phyloP scores from a whole-genome alignment of 2,113 vertebrate genomes.

The Colinus virginianus region DNA sequence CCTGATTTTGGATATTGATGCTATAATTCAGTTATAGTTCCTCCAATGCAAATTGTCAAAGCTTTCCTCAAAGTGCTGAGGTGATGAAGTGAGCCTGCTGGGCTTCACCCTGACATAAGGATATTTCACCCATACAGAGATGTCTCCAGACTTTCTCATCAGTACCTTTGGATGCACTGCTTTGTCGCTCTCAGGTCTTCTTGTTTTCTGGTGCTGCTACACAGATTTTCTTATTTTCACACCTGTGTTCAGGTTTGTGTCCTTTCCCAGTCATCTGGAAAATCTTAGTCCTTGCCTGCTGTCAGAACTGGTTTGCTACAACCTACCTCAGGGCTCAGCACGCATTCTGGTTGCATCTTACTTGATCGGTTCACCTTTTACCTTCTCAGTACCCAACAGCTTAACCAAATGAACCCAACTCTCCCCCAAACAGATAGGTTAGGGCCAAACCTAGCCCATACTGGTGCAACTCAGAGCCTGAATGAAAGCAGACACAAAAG shows the following conservation, averaged over 20 bases:
- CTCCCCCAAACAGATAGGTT: not conserved
- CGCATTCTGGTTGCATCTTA: not conserved
- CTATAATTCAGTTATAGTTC: not conserved
- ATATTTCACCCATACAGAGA: not conserved
- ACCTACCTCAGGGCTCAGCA: accelerated
- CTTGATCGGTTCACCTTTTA: not conserved
- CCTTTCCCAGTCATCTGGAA: not conserved
- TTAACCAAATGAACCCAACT: not conserved
- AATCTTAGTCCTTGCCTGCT: not conserved
- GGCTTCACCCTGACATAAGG: not conserved
- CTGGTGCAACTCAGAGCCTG: not conserved
- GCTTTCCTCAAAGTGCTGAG: not conserved
- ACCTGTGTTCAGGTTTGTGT: accelerated
- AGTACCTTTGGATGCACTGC: not conserved
- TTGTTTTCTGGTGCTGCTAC: not conserved
- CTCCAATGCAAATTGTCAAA: not conserved
- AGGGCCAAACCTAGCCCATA: not conserved
- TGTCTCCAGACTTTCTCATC: not conserved
- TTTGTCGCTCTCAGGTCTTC: not conserved
- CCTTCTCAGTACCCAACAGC: not conserved
- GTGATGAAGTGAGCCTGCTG: not conserved
- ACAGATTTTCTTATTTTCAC: not conserved
- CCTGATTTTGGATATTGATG: not conserved
- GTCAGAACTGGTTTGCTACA: not conserved
- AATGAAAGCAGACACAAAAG: not conserved